Percentiles rank a stretch among this genome's conserved stretches.
Conservation (phyloP, 2,113 vertebrate genomes). For the Hippocampus abdominalis region DNA sequence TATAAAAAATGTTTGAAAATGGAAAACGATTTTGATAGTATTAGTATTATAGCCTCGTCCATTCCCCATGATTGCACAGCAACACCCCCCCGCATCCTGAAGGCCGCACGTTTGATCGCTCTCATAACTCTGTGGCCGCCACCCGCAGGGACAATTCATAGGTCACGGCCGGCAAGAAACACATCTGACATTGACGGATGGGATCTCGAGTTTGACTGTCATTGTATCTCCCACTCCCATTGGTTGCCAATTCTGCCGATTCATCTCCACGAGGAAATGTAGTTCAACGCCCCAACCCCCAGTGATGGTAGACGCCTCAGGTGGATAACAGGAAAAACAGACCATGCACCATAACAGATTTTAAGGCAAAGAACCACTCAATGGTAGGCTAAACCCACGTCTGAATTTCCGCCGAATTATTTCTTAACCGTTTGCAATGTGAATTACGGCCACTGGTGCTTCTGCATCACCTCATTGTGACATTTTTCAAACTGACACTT, state of each 20-base stretch:
- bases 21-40: too few relatives aligned
- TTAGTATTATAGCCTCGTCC: too few relatives aligned
- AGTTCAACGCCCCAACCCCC: neutral
- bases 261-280: neutral
- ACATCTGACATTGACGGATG: neutral
- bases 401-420: too few relatives aligned
- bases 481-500: too few relatives aligned
- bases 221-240: neutral
- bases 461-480: too few relatives aligned
- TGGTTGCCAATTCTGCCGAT: neutral
- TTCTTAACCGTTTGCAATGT: too few relatives aligned
- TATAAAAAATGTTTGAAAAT: too few relatives aligned
- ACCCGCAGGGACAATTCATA: neutral
- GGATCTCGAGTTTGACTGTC: neutral
- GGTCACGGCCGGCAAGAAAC: neutral
- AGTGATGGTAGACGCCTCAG: neutral
- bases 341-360: neutral
- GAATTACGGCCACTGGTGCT: too few relatives aligned
- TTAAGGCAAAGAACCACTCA: neutral
- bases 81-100: neutral
- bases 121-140: neutral
- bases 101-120: neutral
- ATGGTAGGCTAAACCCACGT: neutral
- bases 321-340: neutral
- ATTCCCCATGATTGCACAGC: slow-evolving; percentile 46